Base-by-base conservation (phyloP, 2,888 invertebrate species). In the Cephus spinipes region DNA sequence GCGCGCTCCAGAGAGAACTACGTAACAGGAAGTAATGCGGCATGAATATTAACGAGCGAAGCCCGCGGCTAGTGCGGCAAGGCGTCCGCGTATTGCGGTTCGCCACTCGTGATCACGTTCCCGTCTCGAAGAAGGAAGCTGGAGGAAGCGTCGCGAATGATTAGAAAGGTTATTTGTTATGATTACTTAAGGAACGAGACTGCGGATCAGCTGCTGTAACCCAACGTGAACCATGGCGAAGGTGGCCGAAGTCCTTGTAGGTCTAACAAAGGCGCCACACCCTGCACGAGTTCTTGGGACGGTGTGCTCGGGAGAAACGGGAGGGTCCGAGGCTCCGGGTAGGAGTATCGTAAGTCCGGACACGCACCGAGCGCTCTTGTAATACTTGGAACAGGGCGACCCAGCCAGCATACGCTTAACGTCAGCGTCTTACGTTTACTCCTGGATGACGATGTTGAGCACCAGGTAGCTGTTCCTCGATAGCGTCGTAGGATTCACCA, bases 341-440 rank as follows among this genome's bases (percentile, higher is more conserved):
- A 68, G 76, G 32, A 68, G n/a, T 55, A 83, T 86, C 79, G 76
- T 76, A 76, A 88, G 84, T 88, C 88, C 36, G 73, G 80, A 82
- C 88, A 88, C 88, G 88, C 81, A 82, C 79, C 74, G 77, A 82
- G 78, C 84, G 86, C 82, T 88, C 87, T 87, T 84, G 87, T 88
- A 88, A 88, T 88, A 88, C 87, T 85, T 87, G 88, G 88, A 88
- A 88, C 84, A 83, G 83, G 80, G 81, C 84, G 83, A 85, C 81
- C 84, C 81, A 81, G 76, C 79, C 78, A 80, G 84, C 79, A 85
- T 84, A 85, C 81, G 85, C 78, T 85, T 79, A 77, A 76, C 79
- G 81, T 81, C 80, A 77, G 77, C 79, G 81, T 81, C 32, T 32
- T 11, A 3, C 69, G n/a, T 31, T 69, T 69, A 69, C 69, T 30